phyloP scores from a whole-genome alignment of 1,140 invertebrate species.

The Branchinecta lynchi region DNA sequence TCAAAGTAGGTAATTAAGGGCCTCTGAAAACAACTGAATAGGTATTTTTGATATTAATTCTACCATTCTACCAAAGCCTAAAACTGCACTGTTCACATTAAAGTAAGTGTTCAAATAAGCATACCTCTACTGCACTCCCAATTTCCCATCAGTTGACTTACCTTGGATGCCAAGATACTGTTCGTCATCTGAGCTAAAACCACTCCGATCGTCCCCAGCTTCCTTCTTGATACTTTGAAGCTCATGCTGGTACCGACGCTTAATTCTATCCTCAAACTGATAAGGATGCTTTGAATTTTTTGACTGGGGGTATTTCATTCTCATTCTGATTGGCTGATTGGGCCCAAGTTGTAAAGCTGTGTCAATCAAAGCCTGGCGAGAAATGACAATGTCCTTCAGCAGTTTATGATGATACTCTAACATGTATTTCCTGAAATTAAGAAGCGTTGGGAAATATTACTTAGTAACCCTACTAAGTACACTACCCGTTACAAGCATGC shows the following conservation, averaged over 20 bases:
- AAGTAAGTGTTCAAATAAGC: too few relatives aligned
- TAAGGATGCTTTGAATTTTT: background rate
- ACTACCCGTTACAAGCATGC: too few relatives aligned
- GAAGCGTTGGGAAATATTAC: background rate
- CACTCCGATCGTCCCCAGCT: background rate
- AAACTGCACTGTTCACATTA: too few relatives aligned
- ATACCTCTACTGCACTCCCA: too few relatives aligned
- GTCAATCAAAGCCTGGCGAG: background rate
- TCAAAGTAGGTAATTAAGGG: too few relatives aligned
- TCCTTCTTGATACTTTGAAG: background rate
- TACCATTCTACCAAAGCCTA: too few relatives aligned
- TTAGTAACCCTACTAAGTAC: too few relatives aligned
- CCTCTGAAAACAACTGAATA: too few relatives aligned
- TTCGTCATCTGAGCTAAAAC: background rate
- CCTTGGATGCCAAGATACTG: background rate
- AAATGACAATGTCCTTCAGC: background rate
- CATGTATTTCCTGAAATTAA: background rate
- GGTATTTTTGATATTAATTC: too few relatives aligned
- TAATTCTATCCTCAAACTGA: background rate
- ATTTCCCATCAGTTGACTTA: background rate
- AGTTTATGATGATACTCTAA: background rate
- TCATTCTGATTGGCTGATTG: background rate
- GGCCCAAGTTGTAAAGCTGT: background rate
- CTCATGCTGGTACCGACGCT: background rate
- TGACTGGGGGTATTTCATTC: background rate